Evolutionary conservation across 2,113 vertebrate species (phyloP), one percentile per base, ranked within the genome.

Genomic region (Donacobius atricapilla): DNA sequence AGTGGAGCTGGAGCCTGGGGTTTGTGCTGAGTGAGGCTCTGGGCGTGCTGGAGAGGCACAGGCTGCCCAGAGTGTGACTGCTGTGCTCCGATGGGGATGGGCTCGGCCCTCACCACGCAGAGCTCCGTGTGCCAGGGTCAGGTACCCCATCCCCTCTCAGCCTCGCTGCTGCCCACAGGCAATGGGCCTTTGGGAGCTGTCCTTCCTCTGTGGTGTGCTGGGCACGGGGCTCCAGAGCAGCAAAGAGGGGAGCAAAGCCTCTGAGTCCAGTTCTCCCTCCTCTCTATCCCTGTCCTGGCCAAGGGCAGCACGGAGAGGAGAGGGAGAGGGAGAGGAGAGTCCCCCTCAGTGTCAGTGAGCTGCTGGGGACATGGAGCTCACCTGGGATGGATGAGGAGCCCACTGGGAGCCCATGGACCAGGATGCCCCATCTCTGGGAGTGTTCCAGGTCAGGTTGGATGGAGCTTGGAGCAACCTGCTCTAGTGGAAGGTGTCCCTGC

Each of bases 141-240:
- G 10, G 75, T 1, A 0, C 18, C 13, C 4, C 39, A 2, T 16
- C 35, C 7, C 31, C 42, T 2, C 28, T 10, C 1, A 0, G 6
- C 35, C 47, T 17, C 6, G 2, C 1, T 10, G 56, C 84, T 64
- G 18, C 3, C 25, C 30, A 7, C 5, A 3, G 65, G 21, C 63
- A 33, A 1, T 1, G 48, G 27, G 1, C 39, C 88, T 69, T 33
- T 40, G 35, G 44, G 20, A 4, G 18, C 44, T 25, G 42, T 35
- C 33, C 79, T 13, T 22, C 20, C 0, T 11, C 65, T 13, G 40
- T 13, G 40, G 40, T n/a, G 47, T 23, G 50, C 64, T 6, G n/a
- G 35, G n/a, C 17, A 3, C 28, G 7, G 25, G 4, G 21, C 60
- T 12, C 6, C 5, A 3, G 8, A 31, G 63, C 13, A 57, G 44